Evolutionary conservation across 1,140 invertebrate species (phyloP).

Genomic region (Adelges cooleyi): DNA sequence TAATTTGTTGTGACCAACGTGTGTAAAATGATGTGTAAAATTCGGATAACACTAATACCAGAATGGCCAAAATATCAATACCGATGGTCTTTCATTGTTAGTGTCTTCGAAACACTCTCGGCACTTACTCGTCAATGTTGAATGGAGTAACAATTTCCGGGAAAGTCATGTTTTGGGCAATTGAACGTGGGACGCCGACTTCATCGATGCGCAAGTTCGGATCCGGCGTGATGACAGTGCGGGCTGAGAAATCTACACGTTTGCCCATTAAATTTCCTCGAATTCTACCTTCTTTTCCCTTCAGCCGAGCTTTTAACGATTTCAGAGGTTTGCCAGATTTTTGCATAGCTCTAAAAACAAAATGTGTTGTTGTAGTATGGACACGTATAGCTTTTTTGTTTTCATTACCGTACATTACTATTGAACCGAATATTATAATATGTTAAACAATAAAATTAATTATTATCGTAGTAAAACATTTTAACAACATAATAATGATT

Average conservation of each 20-base stretch:
- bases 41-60: no score
- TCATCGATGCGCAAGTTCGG: slow-evolving; percentile 97
- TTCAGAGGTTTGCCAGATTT: slow-evolving; percentile 98
- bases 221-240: slow-evolving; percentile 99
- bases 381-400: no score
- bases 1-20: no score
- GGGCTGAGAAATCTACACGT: slow-evolving; percentile 97
- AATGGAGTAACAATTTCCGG: slow-evolving; percentile 99
- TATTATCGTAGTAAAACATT: no score
- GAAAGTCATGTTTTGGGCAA: slow-evolving; percentile 98
- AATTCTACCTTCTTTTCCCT: slow-evolving; percentile 95
- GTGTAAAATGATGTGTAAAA: no score
- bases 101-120: slow-evolving; percentile 2
- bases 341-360: slow-evolving; percentile 74
- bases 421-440: no score
- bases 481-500: no score
- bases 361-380: no score
- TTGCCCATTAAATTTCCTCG: slow-evolving; percentile 99
- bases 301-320: slow-evolving; percentile 84
- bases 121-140: slow-evolving; percentile 76
- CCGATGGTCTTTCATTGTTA: no score
- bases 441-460: no score
- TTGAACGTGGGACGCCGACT: slow-evolving; percentile 94
- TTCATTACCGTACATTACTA: no score
- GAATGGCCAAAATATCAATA: no score